A percentile compares a stretch with the other conserved stretches of the same genome.
phyloP scores from a whole-genome alignment of 1,140 invertebrate species.

The Globodera ellingtonae region DNA sequence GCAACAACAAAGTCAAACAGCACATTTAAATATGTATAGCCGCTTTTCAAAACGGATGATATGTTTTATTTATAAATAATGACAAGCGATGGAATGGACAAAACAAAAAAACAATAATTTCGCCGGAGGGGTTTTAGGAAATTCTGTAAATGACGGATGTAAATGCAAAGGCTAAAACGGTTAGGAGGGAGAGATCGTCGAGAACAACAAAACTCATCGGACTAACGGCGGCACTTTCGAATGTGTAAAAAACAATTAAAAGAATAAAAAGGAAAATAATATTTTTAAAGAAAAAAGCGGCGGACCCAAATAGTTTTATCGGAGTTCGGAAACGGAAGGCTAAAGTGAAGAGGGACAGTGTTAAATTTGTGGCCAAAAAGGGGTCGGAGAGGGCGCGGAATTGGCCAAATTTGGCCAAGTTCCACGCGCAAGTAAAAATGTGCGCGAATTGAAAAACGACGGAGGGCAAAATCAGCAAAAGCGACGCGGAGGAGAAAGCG shows the following conservation, averaged over 20 bases:
- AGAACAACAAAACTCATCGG: not conserved
- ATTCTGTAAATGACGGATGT: not conserved
- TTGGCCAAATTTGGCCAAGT: constrained; percentile 12
- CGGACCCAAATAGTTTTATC: not conserved
- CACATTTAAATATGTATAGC: too few species aligned
- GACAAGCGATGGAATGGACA: too few species aligned
- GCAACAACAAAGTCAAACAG: too few species aligned
- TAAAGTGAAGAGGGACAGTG: not conserved
- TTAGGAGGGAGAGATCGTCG: not conserved
- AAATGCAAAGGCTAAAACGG: not conserved
- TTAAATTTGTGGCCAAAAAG: not conserved
- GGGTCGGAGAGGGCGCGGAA: not conserved
- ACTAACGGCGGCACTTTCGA: not conserved
- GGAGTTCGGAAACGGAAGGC: not conserved
- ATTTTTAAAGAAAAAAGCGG: not conserved
- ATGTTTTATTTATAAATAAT: too few species aligned
- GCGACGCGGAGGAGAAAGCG: constrained; percentile 2
- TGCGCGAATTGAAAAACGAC: not conserved
- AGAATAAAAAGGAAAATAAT: not conserved
- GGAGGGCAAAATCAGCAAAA: not conserved
- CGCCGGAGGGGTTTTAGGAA: too few species aligned
- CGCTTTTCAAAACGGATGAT: too few species aligned
- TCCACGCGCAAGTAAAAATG: constrained; percentile 14
- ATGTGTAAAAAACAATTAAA: not conserved
- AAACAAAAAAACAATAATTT: too few species aligned